Conservation (phyloP, 2,888 invertebrate genomes). For the Cantharis rufa region DNA sequence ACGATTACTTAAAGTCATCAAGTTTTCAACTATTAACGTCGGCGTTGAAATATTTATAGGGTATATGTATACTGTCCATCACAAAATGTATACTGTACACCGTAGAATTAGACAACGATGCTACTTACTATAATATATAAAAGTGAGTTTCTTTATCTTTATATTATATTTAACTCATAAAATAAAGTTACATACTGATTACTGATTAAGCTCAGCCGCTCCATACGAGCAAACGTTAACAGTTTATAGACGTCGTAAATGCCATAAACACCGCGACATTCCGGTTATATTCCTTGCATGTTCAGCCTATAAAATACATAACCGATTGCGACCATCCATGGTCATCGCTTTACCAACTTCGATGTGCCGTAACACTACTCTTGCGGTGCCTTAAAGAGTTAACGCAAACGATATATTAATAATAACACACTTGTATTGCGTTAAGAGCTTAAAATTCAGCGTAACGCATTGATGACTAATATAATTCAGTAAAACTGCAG, state of each 20-base stretch:
- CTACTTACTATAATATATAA: not conserved
- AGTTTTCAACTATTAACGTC: constrained; percentile 49
- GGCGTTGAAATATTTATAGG: constrained; percentile 43
- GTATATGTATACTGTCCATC: constrained; percentile 38
- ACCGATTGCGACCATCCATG: constrained; percentile 34
- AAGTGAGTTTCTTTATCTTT: constrained; percentile 41
- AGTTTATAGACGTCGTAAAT: constrained; percentile 53
- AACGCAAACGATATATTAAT: constrained; percentile 34
- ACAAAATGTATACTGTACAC: constrained; percentile 39
- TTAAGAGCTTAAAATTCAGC: constrained; percentile 25
- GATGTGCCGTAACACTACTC: constrained; percentile 34
- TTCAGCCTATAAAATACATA: constrained; percentile 39
- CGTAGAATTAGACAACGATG: not conserved
- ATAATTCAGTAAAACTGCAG: constrained; percentile 23
- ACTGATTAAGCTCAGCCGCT: constrained; percentile 52
- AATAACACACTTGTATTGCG: constrained; percentile 24
- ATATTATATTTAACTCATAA: constrained; percentile 50
- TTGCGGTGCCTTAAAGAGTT: constrained; percentile 40
- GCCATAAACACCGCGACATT: constrained; percentile 53
- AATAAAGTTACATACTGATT: constrained; percentile 55
- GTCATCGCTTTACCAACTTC: constrained; percentile 30
- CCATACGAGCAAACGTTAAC: constrained; percentile 49
- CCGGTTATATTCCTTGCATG: constrained; percentile 42
- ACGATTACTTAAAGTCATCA: constrained; percentile 48
- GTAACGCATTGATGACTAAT: constrained; percentile 14